A percentile compares a stretch with the other conserved stretches of the same genome.
These are phyloP conservation scores for Brachionus sp. DNA, from an alignment of 1,140 invertebrate species.

Conservation along the genomic window DNA sequence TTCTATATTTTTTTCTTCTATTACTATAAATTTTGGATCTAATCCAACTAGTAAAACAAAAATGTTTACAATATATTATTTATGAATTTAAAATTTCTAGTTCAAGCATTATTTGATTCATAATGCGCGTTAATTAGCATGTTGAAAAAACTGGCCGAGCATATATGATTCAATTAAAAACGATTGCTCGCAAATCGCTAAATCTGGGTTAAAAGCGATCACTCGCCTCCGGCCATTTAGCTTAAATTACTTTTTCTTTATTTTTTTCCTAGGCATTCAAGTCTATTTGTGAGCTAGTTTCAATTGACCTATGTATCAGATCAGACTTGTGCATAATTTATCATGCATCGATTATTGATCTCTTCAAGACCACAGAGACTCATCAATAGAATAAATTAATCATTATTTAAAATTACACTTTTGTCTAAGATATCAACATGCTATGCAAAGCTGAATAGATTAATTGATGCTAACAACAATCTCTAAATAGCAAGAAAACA, in stretches of 20 bases:
- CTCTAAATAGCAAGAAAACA: too few relatives aligned
- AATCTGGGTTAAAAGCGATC: neutral
- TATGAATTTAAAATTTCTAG: conserved; percentile 4
- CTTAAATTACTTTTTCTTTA: neutral
- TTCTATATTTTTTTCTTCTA: neutral
- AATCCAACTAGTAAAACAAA: conserved; percentile 28
- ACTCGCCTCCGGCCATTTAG: neutral
- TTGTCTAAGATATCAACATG: too few relatives aligned
- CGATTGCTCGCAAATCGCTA: neutral
- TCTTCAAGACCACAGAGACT: too few relatives aligned
- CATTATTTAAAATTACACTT: too few relatives aligned
- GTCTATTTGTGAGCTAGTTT: too few relatives aligned
- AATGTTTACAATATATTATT: conserved; percentile 4
- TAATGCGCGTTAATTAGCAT: conserved; percentile 1
- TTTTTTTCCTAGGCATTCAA: too few relatives aligned
- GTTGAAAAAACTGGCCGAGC: neutral
- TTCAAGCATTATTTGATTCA: neutral
- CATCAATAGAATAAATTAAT: too few relatives aligned
- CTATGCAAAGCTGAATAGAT: too few relatives aligned
- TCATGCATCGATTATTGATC: too few relatives aligned
- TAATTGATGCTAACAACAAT: too few relatives aligned
- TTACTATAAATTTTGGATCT: neutral
- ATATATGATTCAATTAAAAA: neutral
- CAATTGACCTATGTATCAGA: too few relatives aligned
- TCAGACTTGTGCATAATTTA: too few relatives aligned